phyloP scores from a whole-genome alignment of 2,888 invertebrate genomes.

The Caenorhabditis sinica region DNA sequence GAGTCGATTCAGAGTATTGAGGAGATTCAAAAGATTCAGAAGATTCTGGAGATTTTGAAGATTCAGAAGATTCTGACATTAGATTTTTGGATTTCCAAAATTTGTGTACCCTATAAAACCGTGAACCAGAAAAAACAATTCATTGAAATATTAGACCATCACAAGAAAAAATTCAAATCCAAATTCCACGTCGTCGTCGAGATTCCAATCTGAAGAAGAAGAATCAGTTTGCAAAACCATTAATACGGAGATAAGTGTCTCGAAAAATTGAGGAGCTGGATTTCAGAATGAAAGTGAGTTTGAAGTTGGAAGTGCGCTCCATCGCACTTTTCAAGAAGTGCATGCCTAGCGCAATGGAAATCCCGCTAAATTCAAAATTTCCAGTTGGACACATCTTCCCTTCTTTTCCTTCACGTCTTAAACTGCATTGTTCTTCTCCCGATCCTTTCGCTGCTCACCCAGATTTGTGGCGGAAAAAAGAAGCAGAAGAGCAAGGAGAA shows the following conservation, averaged over 20 bases:
- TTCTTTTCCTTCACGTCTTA: slow-evolving; percentile 12
- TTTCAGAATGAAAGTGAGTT: slow-evolving; percentile 45
- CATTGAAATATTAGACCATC: background rate
- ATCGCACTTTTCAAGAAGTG: no score
- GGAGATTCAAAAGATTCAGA: no score
- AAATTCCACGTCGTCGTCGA: background rate
- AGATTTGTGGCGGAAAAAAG: slow-evolving; percentile 18
- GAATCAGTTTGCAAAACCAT: background rate
- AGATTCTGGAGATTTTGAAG: no score
- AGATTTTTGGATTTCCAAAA: no score
- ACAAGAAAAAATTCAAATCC: background rate
- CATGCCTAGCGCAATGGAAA: background rate
- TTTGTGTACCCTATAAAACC: no score
- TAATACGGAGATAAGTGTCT: slow-evolving; percentile 1
- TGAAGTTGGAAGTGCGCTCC: background rate
- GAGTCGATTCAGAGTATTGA: no score
- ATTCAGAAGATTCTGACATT: no score
- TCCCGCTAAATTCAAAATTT: slow-evolving; percentile 3
- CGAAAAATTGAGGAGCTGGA: slow-evolving; percentile 18
- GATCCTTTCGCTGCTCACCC: background rate
- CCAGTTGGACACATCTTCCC: slow-evolving; percentile 35
- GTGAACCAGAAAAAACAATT: no score
- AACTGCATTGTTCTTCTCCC: background rate
- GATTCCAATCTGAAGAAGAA: background rate
- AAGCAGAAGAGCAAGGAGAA: slow-evolving; percentile 26